Percentiles rank a stretch among this genome's conserved stretches.
Evolutionary conservation across 2,797 vertebrate genomes (phyloP).

Genomic region (Clarias pachynema): DNA sequence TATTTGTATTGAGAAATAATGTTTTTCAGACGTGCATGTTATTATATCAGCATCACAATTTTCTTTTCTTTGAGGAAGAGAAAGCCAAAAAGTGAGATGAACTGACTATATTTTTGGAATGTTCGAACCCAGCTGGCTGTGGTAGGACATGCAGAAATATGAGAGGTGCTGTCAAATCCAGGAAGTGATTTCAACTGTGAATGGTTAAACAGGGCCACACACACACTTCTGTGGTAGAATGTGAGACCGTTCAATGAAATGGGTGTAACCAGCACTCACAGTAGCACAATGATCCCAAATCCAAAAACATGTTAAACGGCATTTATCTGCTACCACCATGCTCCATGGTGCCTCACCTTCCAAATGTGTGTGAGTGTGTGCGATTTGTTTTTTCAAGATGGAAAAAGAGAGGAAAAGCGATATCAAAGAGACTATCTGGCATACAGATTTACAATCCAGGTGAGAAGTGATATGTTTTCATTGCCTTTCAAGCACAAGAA

Average conservation of each 20-base stretch:
- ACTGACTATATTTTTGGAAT: constrained; percentile 37
- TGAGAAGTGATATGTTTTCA: constrained; percentile 67
- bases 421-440: constrained; percentile 74
- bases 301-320: constrained; percentile 13
- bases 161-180: constrained; percentile 46
- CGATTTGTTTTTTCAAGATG: constrained; percentile 6
- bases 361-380: not conserved
- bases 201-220: constrained; percentile 46
- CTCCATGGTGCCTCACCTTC: constrained; percentile 5
- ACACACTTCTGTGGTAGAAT: constrained; percentile 35
- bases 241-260: not conserved
- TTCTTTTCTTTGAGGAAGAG: constrained; percentile 28
- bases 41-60: constrained; percentile 18
- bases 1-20: not conserved
- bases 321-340: not conserved
- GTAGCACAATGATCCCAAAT: constrained; percentile 19
- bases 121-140: constrained; percentile 37
- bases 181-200: constrained; percentile 47
- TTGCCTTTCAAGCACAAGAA: constrained; percentile 62
- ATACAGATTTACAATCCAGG: constrained; percentile 73
- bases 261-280: constrained; percentile 4
- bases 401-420: constrained; percentile 41
- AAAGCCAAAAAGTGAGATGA: constrained; percentile 33
- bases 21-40: constrained; percentile 10
- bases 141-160: constrained; percentile 45